Evolutionary conservation across 1,140 invertebrate genomes (phyloP), one percentile per base, ranked within the genome.

Genomic region (Drosophila triauraria): DNA sequence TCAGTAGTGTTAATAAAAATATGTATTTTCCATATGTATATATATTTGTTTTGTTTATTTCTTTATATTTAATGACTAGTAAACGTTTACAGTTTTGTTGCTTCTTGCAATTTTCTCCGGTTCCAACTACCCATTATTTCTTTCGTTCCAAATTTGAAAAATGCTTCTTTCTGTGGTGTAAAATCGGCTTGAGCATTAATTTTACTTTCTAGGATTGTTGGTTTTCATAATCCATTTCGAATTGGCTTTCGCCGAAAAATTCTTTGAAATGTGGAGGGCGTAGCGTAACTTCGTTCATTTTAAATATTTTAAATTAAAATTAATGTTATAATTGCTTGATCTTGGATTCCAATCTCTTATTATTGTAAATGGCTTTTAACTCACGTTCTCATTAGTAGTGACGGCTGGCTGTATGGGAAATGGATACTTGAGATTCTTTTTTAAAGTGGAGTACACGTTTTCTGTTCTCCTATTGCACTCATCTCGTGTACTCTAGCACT

Each of bases 41-140:
- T 65, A 50, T 62, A 77, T 77, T 42, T 53, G n/a, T 50, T 40
- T 32, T 44, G n/a, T 48, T 57, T 35, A 30, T 72, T 42, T 65
- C 60, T 50, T 56, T 59, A 69, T 83, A 80, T 84, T 84, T 80
- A 88, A 80, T 87, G 84, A 87, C 84, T 87, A 87, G 83, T 88
- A 88, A 88, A 87, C 83, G 84, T 88, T 88, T 88, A 67, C 84
- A 76, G 58, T 87, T 75, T 59, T 63, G 43, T 64, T 54, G 32
- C 75, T 69, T 63, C 42, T 78, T 80, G 57, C 60, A 50, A 57
- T 53, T 76, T 71, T 43, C 44, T 64, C 30, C 10, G 53, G 20
- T 51, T 40, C 23, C 54, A 38, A 69, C 20, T 48, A 23, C 38
- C 48, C 51, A 20, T 58, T 50, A 25, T 32, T 3, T 48, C 60